A percentile compares a stretch with the other conserved stretches of the same genome.
Evolutionary conservation across 2,888 invertebrate species (phyloP).

Genomic region (Tinea semifulvella): DNA sequence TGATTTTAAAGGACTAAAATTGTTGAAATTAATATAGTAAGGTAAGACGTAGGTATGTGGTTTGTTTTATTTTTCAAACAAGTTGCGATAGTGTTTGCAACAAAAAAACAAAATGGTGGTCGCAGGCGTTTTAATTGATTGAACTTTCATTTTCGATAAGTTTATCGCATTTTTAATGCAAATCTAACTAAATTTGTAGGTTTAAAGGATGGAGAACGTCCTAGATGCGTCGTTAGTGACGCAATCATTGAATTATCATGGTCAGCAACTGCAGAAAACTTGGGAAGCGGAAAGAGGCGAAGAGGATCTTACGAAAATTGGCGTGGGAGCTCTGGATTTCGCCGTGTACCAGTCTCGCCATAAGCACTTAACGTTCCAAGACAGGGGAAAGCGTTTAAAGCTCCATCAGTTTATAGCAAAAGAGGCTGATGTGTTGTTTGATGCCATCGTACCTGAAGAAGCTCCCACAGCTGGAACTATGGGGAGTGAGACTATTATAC

Average conservation of each 20-base stretch:
- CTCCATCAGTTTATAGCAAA: constrained; percentile 88
- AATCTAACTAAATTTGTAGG: neutral
- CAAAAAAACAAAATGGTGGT: constrained; percentile 34
- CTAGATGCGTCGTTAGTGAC: constrained; percentile 67
- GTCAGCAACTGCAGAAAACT: constrained; percentile 86
- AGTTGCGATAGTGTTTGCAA: constrained; percentile 52
- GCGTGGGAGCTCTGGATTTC: constrained; percentile 71
- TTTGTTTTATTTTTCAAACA: constrained; percentile 39
- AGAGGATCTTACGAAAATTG: constrained; percentile 73
- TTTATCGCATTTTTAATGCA: neutral
- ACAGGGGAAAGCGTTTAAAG: constrained; percentile 82
- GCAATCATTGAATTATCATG: constrained; percentile 84
- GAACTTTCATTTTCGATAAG: neutral
- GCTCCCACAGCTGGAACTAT: constrained; percentile 56
- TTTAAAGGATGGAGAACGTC: constrained; percentile 39
- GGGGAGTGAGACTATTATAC: constrained; percentile 55
- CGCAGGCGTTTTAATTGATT: neutral
- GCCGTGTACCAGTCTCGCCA: constrained; percentile 81
- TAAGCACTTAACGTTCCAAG: constrained; percentile 83
- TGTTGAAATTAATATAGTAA: constrained; percentile 55
- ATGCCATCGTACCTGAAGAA: constrained; percentile 55
- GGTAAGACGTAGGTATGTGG: constrained; percentile 47
- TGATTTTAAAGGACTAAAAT: neutral
- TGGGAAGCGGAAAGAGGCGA: constrained; percentile 88
- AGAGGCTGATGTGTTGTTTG: constrained; percentile 82